phyloP scores from a whole-genome alignment of 1,140 invertebrate species.

The Pachypeltis micranthus region DNA sequence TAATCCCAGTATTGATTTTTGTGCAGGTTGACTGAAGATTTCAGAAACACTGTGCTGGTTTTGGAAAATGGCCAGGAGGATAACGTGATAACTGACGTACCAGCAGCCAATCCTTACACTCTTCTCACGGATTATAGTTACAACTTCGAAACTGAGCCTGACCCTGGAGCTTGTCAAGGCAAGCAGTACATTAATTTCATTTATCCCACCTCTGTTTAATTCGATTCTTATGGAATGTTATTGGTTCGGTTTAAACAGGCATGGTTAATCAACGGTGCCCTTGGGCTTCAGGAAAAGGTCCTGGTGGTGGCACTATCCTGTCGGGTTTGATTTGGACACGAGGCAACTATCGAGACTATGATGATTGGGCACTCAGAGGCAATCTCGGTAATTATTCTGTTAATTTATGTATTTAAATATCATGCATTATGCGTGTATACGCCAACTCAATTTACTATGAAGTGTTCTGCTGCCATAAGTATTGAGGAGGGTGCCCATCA shows the following conservation, averaged over 20 bases:
- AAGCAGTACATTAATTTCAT: neutral
- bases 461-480: constrained; percentile 62
- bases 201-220: neutral
- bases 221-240: neutral
- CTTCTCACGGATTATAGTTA: constrained; percentile 49
- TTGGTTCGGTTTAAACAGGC: neutral
- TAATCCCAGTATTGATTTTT: no score
- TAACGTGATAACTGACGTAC: constrained; percentile 52
- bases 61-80: constrained; percentile 54
- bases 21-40: constrained; percentile 38
- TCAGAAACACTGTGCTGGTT: constrained; percentile 36
- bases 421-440: constrained; percentile 22
- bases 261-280: constrained; percentile 41
- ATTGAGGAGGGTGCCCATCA: constrained; percentile 54
- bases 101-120: constrained; percentile 44
- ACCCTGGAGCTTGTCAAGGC: constrained; percentile 43
- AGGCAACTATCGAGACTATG: constrained; percentile 62
- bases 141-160: constrained; percentile 52
- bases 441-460: constrained; percentile 57
- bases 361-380: constrained; percentile 43
- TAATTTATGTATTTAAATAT: neutral
- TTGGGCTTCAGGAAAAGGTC: constrained; percentile 45
- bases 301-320: constrained; percentile 65
- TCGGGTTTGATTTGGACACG: constrained; percentile 81
- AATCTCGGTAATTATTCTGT: constrained; percentile 14